Percentiles rank a stretch among this genome's conserved stretches.
These are phyloP conservation scores for Elaphurus davidianus DNA, from an alignment of 2,113 vertebrate species.

Conservation along the genomic window DNA sequence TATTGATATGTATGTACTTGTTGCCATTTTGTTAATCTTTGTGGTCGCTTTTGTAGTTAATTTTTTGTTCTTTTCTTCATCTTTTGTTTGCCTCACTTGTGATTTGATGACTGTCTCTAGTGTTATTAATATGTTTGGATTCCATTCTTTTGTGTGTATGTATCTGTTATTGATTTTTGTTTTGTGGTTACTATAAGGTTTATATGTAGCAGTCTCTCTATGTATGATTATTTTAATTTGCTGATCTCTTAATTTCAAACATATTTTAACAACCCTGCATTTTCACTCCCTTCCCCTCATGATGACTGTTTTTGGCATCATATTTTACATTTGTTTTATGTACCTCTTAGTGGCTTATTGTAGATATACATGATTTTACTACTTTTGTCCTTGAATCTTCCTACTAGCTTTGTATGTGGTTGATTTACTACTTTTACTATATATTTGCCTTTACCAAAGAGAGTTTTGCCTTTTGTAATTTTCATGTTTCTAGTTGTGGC, in stretches of 20 bases:
- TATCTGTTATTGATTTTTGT: background rate
- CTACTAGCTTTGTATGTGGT: background rate
- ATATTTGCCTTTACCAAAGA: background rate
- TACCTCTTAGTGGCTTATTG: background rate
- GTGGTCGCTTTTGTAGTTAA: background rate
- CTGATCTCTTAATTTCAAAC: background rate
- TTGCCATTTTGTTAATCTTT: background rate
- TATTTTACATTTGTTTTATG: background rate
- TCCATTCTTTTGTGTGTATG: background rate
- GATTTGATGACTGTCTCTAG: background rate
- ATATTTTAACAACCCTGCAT: background rate
- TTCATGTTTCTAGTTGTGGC: background rate
- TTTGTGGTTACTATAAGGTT: background rate
- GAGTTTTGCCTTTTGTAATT: background rate
- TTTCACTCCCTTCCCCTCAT: background rate
- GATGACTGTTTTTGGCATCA: background rate
- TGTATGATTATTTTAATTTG: background rate
- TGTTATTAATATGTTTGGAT: background rate
- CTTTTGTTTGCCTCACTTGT: background rate
- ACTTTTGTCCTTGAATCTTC: background rate
- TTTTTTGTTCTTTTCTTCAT: background rate
- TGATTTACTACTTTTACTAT: background rate
- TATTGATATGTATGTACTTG: background rate
- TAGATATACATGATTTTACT: background rate
- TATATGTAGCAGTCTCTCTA: background rate